Evolutionary conservation across 2,797 vertebrate species (phyloP).

Genomic region (Glossophaga mutica): DNA sequence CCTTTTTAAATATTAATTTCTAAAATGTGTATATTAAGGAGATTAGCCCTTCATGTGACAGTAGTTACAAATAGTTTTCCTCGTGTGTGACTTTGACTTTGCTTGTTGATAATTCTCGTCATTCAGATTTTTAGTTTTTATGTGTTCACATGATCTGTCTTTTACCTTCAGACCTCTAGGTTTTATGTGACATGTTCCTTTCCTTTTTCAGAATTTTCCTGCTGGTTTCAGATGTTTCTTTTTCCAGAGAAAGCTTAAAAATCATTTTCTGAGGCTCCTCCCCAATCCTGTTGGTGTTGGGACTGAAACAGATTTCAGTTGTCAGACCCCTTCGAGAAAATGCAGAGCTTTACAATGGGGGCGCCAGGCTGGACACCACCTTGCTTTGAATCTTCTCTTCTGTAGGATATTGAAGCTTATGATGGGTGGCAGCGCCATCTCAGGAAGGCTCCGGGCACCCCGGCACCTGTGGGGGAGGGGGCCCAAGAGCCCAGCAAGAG

Average conservation of each 20-base stretch:
- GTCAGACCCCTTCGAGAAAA: not conserved
- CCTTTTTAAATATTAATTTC: not conserved
- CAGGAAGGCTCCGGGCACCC: not conserved
- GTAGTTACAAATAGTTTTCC: not conserved
- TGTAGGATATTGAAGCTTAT: not conserved
- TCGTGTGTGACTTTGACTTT: not conserved
- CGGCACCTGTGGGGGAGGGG: not conserved
- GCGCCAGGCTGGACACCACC: not conserved
- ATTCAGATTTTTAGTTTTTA: not conserved
- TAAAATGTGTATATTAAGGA: not conserved
- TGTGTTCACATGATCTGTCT: not conserved
- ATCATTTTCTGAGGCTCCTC: not conserved
- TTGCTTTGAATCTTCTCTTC: not conserved
- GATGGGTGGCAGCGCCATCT: not conserved
- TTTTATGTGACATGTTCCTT: not conserved
- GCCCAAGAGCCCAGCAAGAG: not conserved
- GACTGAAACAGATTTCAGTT: not conserved
- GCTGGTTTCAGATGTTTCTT: constrained; percentile 12
- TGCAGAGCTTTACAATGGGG: not conserved
- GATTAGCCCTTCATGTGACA: not conserved
- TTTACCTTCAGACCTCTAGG: not conserved
- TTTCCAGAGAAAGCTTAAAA: constrained; percentile 20
- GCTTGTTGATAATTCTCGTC: not conserved
- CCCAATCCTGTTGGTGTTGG: not conserved
- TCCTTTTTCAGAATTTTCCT: constrained; percentile 25